A percentile compares a stretch with the other conserved stretches of the same genome.
These are phyloP conservation scores for Tiphia femorata DNA, from an alignment of 2,888 invertebrate genomes.

Conservation along the genomic window DNA sequence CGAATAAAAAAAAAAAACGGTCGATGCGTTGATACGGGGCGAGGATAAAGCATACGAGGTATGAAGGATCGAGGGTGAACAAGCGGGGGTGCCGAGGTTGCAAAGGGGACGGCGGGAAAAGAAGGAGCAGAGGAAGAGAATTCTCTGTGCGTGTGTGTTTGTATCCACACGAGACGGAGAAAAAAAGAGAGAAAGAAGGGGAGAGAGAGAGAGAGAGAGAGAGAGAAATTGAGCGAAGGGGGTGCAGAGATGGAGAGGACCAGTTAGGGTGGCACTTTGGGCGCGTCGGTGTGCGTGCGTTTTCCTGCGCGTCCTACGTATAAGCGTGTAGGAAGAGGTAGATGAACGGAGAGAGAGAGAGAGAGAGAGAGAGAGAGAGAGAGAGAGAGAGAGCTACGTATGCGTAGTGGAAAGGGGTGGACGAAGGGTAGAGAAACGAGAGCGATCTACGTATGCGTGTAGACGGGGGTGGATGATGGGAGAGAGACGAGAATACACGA, in stretches of 20 bases:
- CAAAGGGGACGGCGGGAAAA: slow-evolving; percentile 4
- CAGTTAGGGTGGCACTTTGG: too few relatives aligned
- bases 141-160: too few relatives aligned
- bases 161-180: slow-evolving; percentile 2
- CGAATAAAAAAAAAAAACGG: slow-evolving; percentile 2
- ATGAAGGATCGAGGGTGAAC: neutral
- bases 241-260: too few relatives aligned
- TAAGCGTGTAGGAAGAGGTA: too few relatives aligned
- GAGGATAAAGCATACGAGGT: slow-evolving; percentile 8
- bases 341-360: too few relatives aligned
- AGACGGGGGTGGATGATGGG: neutral
- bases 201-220: slow-evolving; percentile 11
- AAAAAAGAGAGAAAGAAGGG: slow-evolving; percentile 18
- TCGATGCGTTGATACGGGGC: neutral
- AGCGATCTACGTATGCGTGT: slow-evolving; percentile 7
- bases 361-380: neutral
- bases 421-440: slow-evolving; percentile 17
- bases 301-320: too few relatives aligned
- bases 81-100: neutral
- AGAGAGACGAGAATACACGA: neutral
- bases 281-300: too few relatives aligned
- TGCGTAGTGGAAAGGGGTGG: neutral
- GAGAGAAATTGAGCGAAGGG: neutral
- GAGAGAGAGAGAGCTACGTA: slow-evolving; percentile 4
- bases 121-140: slow-evolving; percentile 15